Conservation (phyloP, 2,797 vertebrate species). For the Tragopan temminckii region DNA sequence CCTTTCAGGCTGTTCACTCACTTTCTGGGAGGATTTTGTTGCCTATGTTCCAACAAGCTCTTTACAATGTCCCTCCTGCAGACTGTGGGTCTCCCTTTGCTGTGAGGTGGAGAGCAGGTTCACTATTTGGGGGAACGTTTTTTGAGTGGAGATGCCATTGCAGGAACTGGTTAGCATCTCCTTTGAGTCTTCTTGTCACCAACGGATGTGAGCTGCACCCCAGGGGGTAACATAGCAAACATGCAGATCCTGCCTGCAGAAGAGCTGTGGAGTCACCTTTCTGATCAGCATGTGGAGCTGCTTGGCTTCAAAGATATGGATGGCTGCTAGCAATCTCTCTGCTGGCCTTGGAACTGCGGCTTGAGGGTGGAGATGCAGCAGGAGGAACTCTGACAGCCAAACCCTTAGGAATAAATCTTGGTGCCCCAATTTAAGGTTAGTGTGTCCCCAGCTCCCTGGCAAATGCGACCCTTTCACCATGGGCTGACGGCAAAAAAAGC, state of each 20-base stretch:
- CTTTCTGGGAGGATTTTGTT: neutral
- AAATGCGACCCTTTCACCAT: neutral
- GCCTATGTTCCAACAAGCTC: neutral
- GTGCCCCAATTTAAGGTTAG: neutral
- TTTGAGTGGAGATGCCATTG: neutral
- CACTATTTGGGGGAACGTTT: neutral
- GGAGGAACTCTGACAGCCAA: neutral
- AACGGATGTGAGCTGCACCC: neutral
- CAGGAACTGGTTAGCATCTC: neutral
- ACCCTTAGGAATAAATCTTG: neutral
- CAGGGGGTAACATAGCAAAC: neutral
- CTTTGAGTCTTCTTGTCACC: neutral
- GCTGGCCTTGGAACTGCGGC: neutral
- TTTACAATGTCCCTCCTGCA: neutral
- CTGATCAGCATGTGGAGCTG: neutral
- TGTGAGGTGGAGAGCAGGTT: neutral
- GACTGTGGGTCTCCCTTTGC: neutral
- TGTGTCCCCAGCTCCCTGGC: neutral
- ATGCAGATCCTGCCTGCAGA: neutral
- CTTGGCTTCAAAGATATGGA: neutral
- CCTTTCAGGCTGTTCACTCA: neutral
- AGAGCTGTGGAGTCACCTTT: rapidly evolving
- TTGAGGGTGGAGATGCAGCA: neutral
- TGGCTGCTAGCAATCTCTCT: neutral
- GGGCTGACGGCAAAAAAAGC: neutral